Conservation (phyloP, 2,797 vertebrate species). For the Gymnocypris eckloni region DNA sequence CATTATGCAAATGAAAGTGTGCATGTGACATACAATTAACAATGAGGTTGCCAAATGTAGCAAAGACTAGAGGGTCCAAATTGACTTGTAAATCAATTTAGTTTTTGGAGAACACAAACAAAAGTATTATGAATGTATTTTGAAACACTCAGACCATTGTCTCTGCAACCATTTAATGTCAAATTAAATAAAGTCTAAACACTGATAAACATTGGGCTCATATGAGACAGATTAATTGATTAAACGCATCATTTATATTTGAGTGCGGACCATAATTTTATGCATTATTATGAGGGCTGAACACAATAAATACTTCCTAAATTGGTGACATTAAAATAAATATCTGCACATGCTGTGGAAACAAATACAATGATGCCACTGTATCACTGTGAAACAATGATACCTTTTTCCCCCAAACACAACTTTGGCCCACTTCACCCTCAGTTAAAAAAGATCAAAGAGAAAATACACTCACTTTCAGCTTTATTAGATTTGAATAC, state of each 20-base stretch:
- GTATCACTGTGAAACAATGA: neutral
- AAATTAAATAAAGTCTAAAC: constrained; percentile 36
- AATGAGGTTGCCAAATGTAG: constrained; percentile 36
- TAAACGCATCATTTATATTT: constrained; percentile 15
- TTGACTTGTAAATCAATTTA: constrained; percentile 1
- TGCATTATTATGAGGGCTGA: neutral
- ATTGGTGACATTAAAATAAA: neutral
- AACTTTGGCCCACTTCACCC: constrained; percentile 4
- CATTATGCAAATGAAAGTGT: neutral
- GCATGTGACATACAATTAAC: constrained; percentile 1
- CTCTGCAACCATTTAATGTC: constrained; percentile 26
- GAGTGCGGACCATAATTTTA: neutral
- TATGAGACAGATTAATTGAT: neutral
- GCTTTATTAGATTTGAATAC: constrained; percentile 72
- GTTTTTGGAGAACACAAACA: constrained; percentile 22
- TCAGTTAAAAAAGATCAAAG: constrained; percentile 19
- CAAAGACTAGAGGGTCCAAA: constrained; percentile 6
- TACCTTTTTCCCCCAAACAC: constrained; percentile 3
- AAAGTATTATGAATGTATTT: constrained; percentile 20
- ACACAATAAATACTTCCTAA: neutral
- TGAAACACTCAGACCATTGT: neutral
- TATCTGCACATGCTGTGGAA: neutral
- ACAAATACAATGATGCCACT: neutral
- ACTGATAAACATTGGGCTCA: neutral
- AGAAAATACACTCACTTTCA: constrained; percentile 60